Evolutionary conservation across 1,140 invertebrate genomes (phyloP).

Genomic region (Delia radicum): DNA sequence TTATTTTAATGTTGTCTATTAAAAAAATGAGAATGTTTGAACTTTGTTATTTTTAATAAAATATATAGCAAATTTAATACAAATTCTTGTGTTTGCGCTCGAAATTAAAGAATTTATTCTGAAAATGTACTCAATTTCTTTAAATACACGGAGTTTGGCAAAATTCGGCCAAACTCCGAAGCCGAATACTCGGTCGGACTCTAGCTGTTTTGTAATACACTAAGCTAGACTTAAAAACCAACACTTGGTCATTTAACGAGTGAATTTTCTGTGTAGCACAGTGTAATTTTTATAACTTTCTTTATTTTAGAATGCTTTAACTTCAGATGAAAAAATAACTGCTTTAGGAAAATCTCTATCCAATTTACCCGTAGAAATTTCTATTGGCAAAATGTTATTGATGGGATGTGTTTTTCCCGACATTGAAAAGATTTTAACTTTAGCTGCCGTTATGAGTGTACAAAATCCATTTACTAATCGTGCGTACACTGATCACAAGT

Average conservation of each 20-base stretch:
- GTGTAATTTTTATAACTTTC: constrained; percentile 27
- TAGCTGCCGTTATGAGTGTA: constrained; percentile 90
- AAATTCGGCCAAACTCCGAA: too few species aligned
- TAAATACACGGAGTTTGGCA: too few species aligned
- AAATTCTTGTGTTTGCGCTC: too few species aligned
- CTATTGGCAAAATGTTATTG: constrained; percentile 94
- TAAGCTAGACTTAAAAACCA: too few species aligned
- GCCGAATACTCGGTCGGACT: too few species aligned
- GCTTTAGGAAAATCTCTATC: constrained; percentile 84
- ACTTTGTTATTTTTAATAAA: too few species aligned
- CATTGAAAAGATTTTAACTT: constrained; percentile 87
- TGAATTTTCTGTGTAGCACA: constrained; percentile 13
- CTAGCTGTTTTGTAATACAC: too few species aligned
- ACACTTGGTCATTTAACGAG: constrained; percentile 36
- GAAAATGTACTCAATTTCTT: too few species aligned
- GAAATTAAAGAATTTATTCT: too few species aligned
- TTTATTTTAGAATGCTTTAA: constrained; percentile 71
- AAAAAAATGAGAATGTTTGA: too few species aligned
- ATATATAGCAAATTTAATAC: too few species aligned
- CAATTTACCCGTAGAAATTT: constrained; percentile 90
- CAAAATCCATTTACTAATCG: constrained; percentile 90
- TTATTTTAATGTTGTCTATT: too few species aligned
- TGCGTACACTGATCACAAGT: constrained; percentile 82
- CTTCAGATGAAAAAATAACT: constrained; percentile 83
- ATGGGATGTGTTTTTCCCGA: constrained; percentile 88